Conservation (phyloP, 2,888 invertebrate species). For the Parapristionchus giblindavisi region DNA sequence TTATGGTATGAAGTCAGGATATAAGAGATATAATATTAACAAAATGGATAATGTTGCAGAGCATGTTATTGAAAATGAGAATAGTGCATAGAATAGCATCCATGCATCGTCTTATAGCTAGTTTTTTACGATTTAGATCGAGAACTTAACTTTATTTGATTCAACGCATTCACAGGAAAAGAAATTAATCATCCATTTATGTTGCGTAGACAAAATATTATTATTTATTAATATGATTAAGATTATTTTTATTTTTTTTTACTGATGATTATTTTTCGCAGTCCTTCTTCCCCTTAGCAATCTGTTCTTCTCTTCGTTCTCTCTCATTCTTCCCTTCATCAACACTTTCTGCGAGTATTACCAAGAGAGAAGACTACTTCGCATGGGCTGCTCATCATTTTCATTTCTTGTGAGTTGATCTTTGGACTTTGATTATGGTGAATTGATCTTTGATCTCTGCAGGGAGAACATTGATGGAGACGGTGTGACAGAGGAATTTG, state of each 20-base stretch:
- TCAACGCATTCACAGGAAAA: no score
- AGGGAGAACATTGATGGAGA: constrained; percentile 35
- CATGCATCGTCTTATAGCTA: no score
- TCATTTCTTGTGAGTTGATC: constrained; percentile 43
- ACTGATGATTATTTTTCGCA: constrained; percentile 37
- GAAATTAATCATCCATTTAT: no score
- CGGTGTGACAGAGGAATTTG: constrained; percentile 20
- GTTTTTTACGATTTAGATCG: no score
- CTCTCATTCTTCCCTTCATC: constrained; percentile 40
- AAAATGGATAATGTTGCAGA: no score
- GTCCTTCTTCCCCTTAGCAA: constrained; percentile 48
- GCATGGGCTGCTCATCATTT: constrained; percentile 60
- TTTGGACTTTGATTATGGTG: background rate
- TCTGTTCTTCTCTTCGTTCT: constrained; percentile 52
- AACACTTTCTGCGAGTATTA: constrained; percentile 8
- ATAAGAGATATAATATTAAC: background rate
- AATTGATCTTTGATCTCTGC: background rate
- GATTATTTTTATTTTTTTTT: background rate
- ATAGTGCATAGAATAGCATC: background rate
- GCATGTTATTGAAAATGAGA: background rate
- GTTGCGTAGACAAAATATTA: no score
- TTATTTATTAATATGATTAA: background rate
- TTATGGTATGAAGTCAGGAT: constrained; percentile 42
- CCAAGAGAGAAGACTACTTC: constrained; percentile 40
- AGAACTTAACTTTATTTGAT: no score